Percentiles rank a stretch among this genome's conserved stretches.
Evolutionary conservation across 2,888 invertebrate genomes (phyloP).

Genomic region (Trachelus iudaicus): DNA sequence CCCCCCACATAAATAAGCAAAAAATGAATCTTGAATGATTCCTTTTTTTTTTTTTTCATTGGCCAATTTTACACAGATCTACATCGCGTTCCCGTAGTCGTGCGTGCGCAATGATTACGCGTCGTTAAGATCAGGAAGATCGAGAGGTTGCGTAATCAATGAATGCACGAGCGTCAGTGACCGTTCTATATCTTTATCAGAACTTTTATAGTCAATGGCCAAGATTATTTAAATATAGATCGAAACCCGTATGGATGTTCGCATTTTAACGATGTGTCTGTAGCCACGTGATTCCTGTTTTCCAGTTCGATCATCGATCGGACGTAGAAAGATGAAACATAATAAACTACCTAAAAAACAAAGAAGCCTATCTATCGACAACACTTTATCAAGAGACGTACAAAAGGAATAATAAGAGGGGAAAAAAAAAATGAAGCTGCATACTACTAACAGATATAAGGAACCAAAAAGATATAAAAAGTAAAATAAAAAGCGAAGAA

Average conservation of each 20-base stretch:
- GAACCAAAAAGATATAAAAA: neutral
- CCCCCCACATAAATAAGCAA: neutral
- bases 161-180: neutral
- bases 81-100: neutral
- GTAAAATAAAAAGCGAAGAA: constrained; percentile 4
- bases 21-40: neutral
- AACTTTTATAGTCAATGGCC: neutral
- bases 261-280: neutral
- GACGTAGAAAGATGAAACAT: neutral
- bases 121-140: neutral
- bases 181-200: neutral
- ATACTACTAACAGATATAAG: constrained; percentile 31
- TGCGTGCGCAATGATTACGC: neutral
- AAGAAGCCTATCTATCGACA: constrained; percentile 11
- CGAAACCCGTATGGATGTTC: neutral
- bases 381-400: constrained; percentile 21
- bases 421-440: constrained; percentile 24
- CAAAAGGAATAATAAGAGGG: neutral
- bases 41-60: neutral
- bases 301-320: constrained; percentile 13
- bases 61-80: neutral
- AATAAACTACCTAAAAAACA: constrained; percentile 14
- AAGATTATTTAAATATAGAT: neutral
- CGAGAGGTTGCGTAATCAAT: neutral
- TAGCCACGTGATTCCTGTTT: constrained; percentile 18